A percentile compares a stretch with the other conserved stretches of the same genome.
These are phyloP conservation scores for Drosophila testacea DNA, from an alignment of 2,888 invertebrate species.

Conservation along the genomic window DNA sequence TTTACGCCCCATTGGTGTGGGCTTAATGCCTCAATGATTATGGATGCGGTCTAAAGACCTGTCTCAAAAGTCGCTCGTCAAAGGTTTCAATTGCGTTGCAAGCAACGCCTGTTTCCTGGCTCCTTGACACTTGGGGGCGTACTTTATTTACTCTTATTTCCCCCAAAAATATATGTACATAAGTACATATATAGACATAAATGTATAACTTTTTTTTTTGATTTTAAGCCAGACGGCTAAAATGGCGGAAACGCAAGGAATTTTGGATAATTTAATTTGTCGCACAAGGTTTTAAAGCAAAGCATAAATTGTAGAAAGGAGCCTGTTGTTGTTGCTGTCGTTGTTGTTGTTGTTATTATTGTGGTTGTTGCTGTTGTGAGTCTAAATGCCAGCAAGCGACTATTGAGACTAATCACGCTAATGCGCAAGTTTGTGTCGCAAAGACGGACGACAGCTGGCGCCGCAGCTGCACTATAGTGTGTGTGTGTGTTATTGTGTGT, in stretches of 20 bases:
- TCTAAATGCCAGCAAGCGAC: constrained; percentile 71
- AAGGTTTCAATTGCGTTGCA: constrained; percentile 75
- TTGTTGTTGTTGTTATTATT: constrained; percentile 17
- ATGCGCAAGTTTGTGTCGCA: constrained; percentile 74
- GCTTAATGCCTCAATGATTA: constrained; percentile 82
- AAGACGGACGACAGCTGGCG: constrained; percentile 72
- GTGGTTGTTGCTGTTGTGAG: constrained; percentile 37
- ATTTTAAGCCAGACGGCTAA: constrained; percentile 60
- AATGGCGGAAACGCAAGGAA: constrained; percentile 70
- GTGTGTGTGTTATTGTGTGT: constrained; percentile 8
- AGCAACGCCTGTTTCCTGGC: constrained; percentile 79
- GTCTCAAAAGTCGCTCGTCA: constrained; percentile 35
- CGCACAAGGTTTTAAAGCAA: constrained; percentile 50
- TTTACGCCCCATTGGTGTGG: constrained; percentile 83
- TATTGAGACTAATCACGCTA: constrained; percentile 81
- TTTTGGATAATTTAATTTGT: constrained; percentile 60
- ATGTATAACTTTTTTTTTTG: constrained; percentile 9
- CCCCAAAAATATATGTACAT: constrained; percentile 4
- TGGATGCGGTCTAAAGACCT: constrained; percentile 36
- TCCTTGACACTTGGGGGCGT: constrained; percentile 68
- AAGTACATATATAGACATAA: constrained; percentile 1
- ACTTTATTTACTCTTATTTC: constrained; percentile 26
- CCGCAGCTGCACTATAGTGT: constrained; percentile 26
- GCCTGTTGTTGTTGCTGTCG: constrained; percentile 23
- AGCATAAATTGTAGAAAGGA: constrained; percentile 15